Evolutionary conservation across 2,797 vertebrate genomes (phyloP), one percentile per base, ranked within the genome.

Genomic region (Danio jaintianensis): DNA sequence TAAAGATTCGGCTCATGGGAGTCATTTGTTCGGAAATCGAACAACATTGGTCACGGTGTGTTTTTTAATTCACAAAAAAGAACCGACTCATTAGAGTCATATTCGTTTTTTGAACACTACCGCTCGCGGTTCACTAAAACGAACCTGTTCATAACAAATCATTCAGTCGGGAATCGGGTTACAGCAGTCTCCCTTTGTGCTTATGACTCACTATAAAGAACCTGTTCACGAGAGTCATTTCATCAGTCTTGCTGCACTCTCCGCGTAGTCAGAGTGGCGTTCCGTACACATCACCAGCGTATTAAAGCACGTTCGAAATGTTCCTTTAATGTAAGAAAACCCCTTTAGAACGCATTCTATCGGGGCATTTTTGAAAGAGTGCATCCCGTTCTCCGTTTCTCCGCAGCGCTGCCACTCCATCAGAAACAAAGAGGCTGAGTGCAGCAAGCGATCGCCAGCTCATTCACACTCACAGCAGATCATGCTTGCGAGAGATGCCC

Each of bases 361-460:
- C 4, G 2, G 6, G 8, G 7, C 6, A 5, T 36, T 6, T 50
- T 55, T 71, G 3, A 42, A 40, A n/a, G 11, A 50, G 36, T 38
- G 47, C 2, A 52, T 20, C 38, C 22, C 6, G 45, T 75, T 20
- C 4, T 6, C 59, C n/a, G 4, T 38, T 18, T 20, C 43, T 29
- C 58, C 29, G 20, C 78, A 20, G 47, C 48, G 77, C 58, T n/a
- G 56, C 64, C 38, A 29, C 40, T 29, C 64, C 5, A 15, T 22
- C 56, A 64, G 70, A 82, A 62, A 82, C 80, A 82, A 82, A 82
- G 80, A 75, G 56, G 63, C 42, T 11, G 16, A 70, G 66, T 61
- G 67, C 67, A 79, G 55, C 56, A 70, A 61, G 43, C 55, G 47
- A 42, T 42, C 52, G 12, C 53, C 75, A 50, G 68, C 55, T 62